Evolutionary conservation across 2,113 vertebrate genomes (phyloP).

Genomic region (Eptesicus fuscus): DNA sequence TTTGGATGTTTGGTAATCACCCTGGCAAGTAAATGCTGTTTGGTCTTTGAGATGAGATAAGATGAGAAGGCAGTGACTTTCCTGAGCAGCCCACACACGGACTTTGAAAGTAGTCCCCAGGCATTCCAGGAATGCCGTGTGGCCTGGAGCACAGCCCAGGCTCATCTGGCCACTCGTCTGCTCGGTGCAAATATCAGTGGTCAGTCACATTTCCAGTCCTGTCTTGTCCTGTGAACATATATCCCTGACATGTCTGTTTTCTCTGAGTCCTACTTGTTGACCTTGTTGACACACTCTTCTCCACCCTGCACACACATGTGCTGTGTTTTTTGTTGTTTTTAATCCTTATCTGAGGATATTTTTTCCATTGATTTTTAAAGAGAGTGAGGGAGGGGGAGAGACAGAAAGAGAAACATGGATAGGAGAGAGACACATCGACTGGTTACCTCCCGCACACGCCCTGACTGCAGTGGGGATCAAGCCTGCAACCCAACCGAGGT

Average conservation of each 20-base stretch:
- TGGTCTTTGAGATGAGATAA: background rate
- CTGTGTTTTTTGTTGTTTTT: background rate
- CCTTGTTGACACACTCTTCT: background rate
- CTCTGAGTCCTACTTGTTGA: background rate
- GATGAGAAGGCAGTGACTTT: background rate
- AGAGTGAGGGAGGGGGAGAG: no score
- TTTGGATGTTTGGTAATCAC: background rate
- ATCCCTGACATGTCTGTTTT: background rate
- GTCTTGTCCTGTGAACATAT: accelerated
- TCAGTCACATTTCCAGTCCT: accelerated
- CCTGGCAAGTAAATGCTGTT: background rate
- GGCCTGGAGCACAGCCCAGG: background rate
- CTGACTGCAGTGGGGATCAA: no score
- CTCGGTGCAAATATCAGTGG: accelerated
- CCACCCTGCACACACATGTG: background rate
- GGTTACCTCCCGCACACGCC: no score
- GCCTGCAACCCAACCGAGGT: no score
- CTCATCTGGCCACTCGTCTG: background rate
- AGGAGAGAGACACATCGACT: no score
- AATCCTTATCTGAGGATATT: no score
- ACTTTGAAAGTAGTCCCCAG: background rate
- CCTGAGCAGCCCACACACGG: background rate
- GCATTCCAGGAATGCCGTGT: background rate
- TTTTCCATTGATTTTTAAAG: no score
- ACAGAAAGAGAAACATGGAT: no score